Evolutionary conservation across 2,888 invertebrate species (phyloP), one percentile per base, ranked within the genome.

Genomic region (Mimachlamys varia): DNA sequence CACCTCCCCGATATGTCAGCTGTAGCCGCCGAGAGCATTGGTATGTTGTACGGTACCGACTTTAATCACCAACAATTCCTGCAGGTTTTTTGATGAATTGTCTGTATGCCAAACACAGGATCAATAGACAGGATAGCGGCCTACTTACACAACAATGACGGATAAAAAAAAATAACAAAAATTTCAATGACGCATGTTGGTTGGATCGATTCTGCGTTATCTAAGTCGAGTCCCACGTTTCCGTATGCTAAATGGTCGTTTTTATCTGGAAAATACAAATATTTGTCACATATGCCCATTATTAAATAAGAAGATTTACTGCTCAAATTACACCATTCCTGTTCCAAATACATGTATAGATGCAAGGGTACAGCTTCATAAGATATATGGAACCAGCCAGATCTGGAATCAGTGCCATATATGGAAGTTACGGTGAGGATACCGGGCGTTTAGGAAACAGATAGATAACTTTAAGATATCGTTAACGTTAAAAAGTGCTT

Each of bases 71-170:
- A 33, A 76, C 33, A 76, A 76, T 4, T 76, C 76, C 13, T 76
- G 76, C 33, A 76, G 76, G 76, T 27, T 76, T 76, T 33, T 27
- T 76, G 76, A 76, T 33, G 33, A 76, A 76, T 58, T 58, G 58
- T 58, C 58, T 19, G 76, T 76, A 27, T 76, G 76, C 76, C 76
- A 76, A 76, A 76, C 76, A 76, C 12, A 76, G 76, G 27, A 76
- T 76, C 76, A 76, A 76, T 76, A 76, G 76, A 10, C 76, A 76
- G 33, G 27, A 33, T 33, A 33, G 33, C 33, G 3, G 27, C 33
- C 76, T 76, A 76, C 76, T 76, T 76, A 76, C 33, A 76, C 76
- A 0, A 33, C 76, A 76, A 76, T 10, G 33, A 33, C 10, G 76
- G 33, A 27, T n/a, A n/a, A n/a, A n/a, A 33, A 33, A 76, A 76